phyloP scores from a whole-genome alignment of 53 echinoderm and acorn worm species.

The Hippasteria phrygiana region DNA sequence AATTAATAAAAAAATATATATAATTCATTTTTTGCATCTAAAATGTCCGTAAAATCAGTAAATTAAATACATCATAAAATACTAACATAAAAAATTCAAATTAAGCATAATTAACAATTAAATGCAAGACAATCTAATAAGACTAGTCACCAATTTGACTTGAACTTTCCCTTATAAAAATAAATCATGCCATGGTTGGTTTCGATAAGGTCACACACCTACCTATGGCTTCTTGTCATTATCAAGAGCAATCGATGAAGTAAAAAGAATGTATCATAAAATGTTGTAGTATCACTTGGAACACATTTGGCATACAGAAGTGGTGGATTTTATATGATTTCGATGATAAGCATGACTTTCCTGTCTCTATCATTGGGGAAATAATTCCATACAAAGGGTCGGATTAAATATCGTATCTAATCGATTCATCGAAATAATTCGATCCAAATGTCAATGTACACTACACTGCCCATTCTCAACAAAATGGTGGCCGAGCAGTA shows the following conservation, averaged over 20 bases:
- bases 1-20: not conserved
- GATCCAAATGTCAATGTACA: slow-evolving; percentile 51
- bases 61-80: too few relatives aligned
- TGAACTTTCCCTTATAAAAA: not conserved
- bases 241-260: slow-evolving; percentile 25
- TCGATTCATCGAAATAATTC: slow-evolving; percentile 49
- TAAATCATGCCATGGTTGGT: slow-evolving; percentile 3
- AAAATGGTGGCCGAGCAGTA: slow-evolving; percentile 58
- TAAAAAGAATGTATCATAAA: not conserved
- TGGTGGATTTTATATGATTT: not conserved
- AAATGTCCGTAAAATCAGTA: too few relatives aligned
- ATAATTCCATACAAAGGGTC: not conserved
- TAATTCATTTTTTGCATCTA: not conserved
- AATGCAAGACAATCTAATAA: not conserved
- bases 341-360: not conserved
- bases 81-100: too few relatives aligned
- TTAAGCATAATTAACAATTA: too few relatives aligned
- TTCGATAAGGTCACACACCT: slow-evolving; percentile 36
- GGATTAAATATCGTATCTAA: not conserved
- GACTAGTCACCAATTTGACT: not conserved
- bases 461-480: slow-evolving; percentile 45
- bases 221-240: not conserved
- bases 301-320: not conserved
- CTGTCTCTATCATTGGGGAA: not conserved
- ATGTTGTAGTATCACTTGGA: not conserved